A percentile compares a stretch with the other conserved stretches of the same genome.
Evolutionary conservation across 2,888 invertebrate genomes (phyloP).

Genomic region (Pheosia tremula): DNA sequence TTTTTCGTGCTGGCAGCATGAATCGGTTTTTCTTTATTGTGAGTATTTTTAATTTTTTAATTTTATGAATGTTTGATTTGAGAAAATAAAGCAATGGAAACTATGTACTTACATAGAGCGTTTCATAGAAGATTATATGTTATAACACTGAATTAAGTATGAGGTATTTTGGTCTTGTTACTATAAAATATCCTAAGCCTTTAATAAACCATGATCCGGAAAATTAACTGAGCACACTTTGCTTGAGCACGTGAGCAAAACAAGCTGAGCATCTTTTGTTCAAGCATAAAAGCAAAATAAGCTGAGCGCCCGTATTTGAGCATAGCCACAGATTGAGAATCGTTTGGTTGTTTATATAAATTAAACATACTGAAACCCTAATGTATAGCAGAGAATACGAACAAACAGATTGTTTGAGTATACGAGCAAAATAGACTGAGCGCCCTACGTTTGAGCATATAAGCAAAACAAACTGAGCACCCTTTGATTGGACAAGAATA

Average conservation of each 20-base stretch:
- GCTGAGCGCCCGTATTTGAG: neutral
- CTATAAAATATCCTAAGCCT: too few species aligned
- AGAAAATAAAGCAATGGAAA: neutral
- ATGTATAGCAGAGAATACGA: too few species aligned
- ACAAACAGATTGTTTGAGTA: neutral
- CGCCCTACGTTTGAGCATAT: neutral
- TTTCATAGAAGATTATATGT: too few species aligned
- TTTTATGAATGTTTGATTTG: conserved; percentile 3
- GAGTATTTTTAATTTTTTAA: conserved; percentile 24
- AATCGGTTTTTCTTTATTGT: conserved; percentile 29
- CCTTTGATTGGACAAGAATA: too few species aligned
- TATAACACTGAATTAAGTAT: too few species aligned
- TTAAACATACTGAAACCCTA: too few species aligned
- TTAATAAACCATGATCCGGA: neutral
- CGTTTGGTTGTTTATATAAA: too few species aligned
- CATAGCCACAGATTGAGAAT: too few species aligned
- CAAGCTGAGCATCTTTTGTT: neutral
- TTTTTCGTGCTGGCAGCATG: conserved; percentile 35
- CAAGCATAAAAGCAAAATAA: neutral
- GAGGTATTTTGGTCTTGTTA: too few species aligned
- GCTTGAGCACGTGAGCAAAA: neutral
- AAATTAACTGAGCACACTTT: neutral
- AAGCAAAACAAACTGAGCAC: neutral
- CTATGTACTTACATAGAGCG: neutral
- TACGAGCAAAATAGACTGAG: neutral